These are phyloP conservation scores for Steatornis caripensis DNA, from an alignment of 2,113 vertebrate genomes.

Conservation along the genomic window DNA sequence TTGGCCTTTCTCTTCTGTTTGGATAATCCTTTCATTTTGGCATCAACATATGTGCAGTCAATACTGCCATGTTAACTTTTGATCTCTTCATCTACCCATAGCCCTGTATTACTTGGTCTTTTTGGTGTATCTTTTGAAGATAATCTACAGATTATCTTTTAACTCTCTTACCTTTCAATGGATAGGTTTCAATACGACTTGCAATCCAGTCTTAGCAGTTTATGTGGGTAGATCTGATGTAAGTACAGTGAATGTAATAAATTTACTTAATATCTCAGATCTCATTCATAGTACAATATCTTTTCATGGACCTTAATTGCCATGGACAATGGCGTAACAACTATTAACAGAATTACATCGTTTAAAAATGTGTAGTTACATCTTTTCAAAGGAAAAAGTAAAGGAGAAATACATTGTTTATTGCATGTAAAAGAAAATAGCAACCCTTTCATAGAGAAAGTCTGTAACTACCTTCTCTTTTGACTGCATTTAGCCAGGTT, in stretches of 20 bases:
- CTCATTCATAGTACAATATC: neutral
- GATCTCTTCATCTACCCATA: neutral
- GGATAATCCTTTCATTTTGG: neutral
- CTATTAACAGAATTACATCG: neutral
- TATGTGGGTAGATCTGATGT: neutral
- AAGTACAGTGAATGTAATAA: neutral
- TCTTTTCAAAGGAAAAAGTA: neutral
- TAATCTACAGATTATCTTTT: neutral
- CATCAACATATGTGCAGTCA: fast-evolving
- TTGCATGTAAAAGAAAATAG: neutral
- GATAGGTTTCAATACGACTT: neutral
- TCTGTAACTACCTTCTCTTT: neutral
- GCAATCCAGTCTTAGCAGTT: neutral
- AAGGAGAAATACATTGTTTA: neutral
- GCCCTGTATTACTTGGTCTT: neutral
- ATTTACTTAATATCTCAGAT: neutral
- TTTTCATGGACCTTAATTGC: neutral
- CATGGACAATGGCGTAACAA: neutral
- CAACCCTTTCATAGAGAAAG: neutral
- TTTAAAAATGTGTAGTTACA: neutral
- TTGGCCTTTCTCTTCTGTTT: neutral
- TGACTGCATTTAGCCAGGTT: neutral
- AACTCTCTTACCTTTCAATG: neutral
- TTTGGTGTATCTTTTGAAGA: neutral
- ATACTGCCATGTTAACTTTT: neutral